phyloP scores from a whole-genome alignment of 2,888 invertebrate species.

The Acanthococcus lagerstroemiae region DNA sequence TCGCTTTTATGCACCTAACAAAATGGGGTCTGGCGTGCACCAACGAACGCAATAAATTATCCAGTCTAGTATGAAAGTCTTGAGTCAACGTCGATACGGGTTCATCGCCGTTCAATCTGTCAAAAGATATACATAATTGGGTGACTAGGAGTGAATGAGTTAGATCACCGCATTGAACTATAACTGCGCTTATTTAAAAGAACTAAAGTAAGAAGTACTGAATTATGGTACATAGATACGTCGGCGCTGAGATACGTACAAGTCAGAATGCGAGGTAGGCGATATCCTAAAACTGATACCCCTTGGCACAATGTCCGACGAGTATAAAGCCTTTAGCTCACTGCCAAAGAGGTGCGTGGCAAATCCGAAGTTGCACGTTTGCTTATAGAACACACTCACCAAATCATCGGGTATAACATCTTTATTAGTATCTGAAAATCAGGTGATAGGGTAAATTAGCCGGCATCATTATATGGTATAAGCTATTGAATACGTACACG shows the following conservation, averaged over 20 bases:
- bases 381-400: conserved; percentile 83
- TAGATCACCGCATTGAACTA: too few relatives aligned
- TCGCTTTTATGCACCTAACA: conserved; percentile 83
- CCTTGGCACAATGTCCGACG: conserved; percentile 60
- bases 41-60: conserved; percentile 79
- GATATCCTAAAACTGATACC: conserved; percentile 80
- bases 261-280: conserved; percentile 74
- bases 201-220: not conserved
- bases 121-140: too few relatives aligned
- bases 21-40: conserved; percentile 92
- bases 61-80: conserved; percentile 88
- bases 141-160: too few relatives aligned
- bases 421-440: conserved; percentile 67
- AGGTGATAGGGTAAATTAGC: not conserved
- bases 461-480: too few relatives aligned
- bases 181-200: too few relatives aligned
- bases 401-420: conserved; percentile 87
- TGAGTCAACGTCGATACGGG: conserved; percentile 82
- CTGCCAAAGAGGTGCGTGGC: conserved; percentile 90
- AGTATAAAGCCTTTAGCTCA: conserved; percentile 73
- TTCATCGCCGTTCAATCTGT: conserved; percentile 65
- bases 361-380: conserved; percentile 91
- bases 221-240: not conserved
- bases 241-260: conserved; percentile 41
- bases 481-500: too few relatives aligned